Evolutionary conservation across 2,888 invertebrate species (phyloP).

Genomic region (Tenthredo notha): DNA sequence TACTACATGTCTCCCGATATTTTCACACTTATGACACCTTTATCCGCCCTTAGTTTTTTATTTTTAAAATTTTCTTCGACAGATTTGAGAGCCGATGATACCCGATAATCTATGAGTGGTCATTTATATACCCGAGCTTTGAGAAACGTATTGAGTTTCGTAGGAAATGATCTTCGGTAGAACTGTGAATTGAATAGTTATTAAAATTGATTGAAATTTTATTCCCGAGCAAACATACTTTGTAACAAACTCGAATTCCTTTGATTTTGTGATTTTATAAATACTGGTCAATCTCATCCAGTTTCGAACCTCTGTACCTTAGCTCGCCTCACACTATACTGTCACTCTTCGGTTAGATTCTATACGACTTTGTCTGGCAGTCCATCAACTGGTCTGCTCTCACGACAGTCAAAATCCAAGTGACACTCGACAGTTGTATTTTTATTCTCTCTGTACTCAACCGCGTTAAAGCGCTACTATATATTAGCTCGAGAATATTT

Average conservation of each 20-base stretch:
- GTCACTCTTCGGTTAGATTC: slow-evolving; percentile 40
- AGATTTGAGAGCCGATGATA: not conserved
- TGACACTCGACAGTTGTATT: slow-evolving; percentile 63
- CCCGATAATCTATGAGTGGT: not conserved
- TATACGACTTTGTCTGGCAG: slow-evolving; percentile 40
- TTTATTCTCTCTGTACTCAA: slow-evolving; percentile 60
- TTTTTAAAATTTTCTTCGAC: not conserved
- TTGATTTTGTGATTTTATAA: slow-evolving; percentile 25
- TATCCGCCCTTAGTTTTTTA: slow-evolving; percentile 9
- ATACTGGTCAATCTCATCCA: slow-evolving; percentile 26
- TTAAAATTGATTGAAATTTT: not conserved
- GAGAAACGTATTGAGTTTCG: not conserved
- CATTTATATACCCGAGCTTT: not conserved
- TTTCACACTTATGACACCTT: slow-evolving; percentile 14
- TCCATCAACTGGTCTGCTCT: slow-evolving; percentile 56
- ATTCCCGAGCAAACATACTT: not conserved
- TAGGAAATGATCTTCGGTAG: not conserved
- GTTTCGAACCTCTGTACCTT: not conserved
- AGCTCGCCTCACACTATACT: not conserved
- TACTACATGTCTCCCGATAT: not conserved
- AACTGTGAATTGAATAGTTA: not conserved
- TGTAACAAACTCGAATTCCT: not conserved
- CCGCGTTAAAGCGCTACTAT: not conserved
- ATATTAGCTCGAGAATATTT: no score
- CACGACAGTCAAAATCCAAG: slow-evolving; percentile 65